phyloP scores from a whole-genome alignment of 2,888 invertebrate species.

The Petrolisthes manimaculis region DNA sequence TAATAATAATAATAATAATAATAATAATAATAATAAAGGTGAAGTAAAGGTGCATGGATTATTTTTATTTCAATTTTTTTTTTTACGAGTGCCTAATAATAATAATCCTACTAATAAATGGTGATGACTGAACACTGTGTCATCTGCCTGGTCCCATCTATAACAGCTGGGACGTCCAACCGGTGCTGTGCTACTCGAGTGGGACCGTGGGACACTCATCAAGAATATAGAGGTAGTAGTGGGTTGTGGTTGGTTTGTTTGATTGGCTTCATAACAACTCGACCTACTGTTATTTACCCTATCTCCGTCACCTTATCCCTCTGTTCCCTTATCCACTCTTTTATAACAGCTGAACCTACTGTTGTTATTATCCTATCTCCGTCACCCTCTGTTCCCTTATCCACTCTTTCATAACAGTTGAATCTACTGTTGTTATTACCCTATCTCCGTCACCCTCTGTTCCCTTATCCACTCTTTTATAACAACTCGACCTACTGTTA shows the following conservation, averaged over 20 bases:
- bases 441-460: neutral
- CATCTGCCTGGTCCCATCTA: neutral
- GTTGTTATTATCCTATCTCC: neutral
- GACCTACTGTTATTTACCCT: neutral
- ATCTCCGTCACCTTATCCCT: neutral
- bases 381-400: neutral
- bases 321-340: neutral
- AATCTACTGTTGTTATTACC: neutral
- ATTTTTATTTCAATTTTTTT: neutral
- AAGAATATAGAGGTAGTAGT: conserved; percentile 65
- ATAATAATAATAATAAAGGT: neutral
- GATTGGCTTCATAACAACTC: neutral
- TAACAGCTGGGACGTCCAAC: conserved; percentile 64
- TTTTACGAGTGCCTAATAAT: neutral
- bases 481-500: neutral
- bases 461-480: neutral
- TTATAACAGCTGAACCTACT: neutral
- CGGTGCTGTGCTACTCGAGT: conserved; percentile 64
- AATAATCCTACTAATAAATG: neutral
- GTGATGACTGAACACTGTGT: neutral
- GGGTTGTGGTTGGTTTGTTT: no score
- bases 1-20: neutral
- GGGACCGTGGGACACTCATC: conserved; percentile 64
- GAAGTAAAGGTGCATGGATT: neutral
- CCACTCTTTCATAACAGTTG: neutral